Base-by-base conservation (phyloP, 2,113 vertebrate genomes). In the Ciconia stormi region DNA sequence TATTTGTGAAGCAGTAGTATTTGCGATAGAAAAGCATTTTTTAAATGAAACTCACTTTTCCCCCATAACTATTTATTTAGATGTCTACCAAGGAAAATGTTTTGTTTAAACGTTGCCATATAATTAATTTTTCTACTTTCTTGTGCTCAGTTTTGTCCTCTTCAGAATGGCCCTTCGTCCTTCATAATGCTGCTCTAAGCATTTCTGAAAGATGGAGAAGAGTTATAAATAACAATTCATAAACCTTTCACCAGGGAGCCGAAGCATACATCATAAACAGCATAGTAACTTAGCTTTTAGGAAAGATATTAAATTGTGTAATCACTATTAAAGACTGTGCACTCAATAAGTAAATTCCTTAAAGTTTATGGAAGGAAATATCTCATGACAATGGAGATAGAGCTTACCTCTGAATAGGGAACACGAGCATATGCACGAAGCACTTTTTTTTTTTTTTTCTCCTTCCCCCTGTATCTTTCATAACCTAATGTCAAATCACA, bases 121-220 rank as follows among this genome's bases (percentile, higher is more conserved):
- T 66, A 81, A 92, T 90, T 93, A 82, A 44, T 62, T 82, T 89
- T 89, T n/a, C 61, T 84, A 2, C 32, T 94, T 89, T 27, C 13
- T 12, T 42, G 13, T 82, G 50, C 55, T 87, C 46, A 17, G 26
- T 91, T 78, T 87, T 95, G 81, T 93, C 47, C 30, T 74, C 59
- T 94, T 81, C 47, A 59, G 63, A 87, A 76, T 67, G 42, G 23
- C 26, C 74, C 20, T 93, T 87, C 34, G 87, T 94, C 72, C 65
- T 96, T 93, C 38, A 30, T 53, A 93, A 82, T 36, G 59, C 69
- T 82, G 69, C 59, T 73, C 29, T 92, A 92, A 81, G 87, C 83
- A 61, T 80, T 95, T 93, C 89, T 72, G 67, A 88, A 79, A 78
- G 90, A 62, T 86, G 56, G 67, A 66, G 76, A 70, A 86, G 84